Conservation (phyloP, 2,888 invertebrate genomes). For the Amiota communis region DNA sequence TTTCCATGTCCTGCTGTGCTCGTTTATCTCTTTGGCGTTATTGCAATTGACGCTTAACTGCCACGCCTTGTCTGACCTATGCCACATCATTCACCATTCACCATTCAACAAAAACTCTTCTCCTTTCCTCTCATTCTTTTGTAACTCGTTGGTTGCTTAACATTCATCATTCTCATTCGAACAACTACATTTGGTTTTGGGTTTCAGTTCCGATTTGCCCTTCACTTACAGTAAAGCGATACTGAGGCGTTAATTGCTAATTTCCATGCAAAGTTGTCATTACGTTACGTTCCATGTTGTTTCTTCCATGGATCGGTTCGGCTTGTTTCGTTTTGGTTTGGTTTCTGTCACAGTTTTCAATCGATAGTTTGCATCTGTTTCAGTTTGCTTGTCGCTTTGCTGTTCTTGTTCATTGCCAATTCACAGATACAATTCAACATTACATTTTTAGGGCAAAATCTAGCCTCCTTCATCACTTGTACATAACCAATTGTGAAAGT, state of each 20-base stretch:
- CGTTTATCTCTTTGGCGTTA: not conserved
- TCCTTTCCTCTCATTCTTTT: too few species aligned
- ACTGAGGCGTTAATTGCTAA: constrained; percentile 63
- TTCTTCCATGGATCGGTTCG: too few species aligned
- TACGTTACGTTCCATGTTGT: constrained; percentile 31
- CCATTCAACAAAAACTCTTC: not conserved
- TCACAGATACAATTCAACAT: too few species aligned
- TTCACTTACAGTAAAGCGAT: constrained; percentile 38
- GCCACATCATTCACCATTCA: not conserved
- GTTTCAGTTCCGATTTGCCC: not conserved
- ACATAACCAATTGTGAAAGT: too few species aligned
- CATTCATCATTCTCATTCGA: too few species aligned
- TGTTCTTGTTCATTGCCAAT: not conserved
- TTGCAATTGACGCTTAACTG: not conserved
- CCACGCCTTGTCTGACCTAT: not conserved
- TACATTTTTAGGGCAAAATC: too few species aligned
- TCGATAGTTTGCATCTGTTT: constrained; percentile 62
- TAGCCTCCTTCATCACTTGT: too few species aligned
- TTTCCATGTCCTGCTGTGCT: not conserved
- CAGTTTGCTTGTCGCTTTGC: constrained; percentile 37
- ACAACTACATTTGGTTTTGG: not conserved
- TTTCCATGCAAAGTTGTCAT: constrained; percentile 58
- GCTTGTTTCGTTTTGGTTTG: too few species aligned
- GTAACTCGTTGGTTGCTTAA: too few species aligned
- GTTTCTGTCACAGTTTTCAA: constrained; percentile 57